phyloP scores from a whole-genome alignment of 2,888 invertebrate genomes.

The Amphimallon solstitiale region DNA sequence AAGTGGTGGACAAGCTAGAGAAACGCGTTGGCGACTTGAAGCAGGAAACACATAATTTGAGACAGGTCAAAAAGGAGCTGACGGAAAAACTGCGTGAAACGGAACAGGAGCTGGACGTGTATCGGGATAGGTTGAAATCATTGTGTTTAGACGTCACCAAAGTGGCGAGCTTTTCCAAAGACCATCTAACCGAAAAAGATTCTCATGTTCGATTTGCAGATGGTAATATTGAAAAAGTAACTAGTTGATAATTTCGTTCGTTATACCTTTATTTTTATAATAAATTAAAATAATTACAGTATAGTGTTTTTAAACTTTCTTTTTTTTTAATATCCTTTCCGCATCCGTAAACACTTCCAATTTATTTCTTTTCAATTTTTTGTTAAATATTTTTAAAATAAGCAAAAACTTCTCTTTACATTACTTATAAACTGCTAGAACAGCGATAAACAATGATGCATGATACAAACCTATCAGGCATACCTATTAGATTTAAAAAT shows the following conservation, averaged over 20 bases:
- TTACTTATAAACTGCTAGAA: too few species aligned
- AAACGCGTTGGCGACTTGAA: conserved; percentile 67
- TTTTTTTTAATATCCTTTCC: too few species aligned
- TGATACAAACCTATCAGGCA: too few species aligned
- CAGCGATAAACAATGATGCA: too few species aligned
- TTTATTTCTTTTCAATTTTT: too few species aligned
- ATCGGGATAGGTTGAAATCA: conserved; percentile 48
- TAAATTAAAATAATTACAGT: conserved; percentile 10
- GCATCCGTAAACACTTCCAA: too few species aligned
- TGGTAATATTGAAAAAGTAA: neutral
- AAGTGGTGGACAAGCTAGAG: conserved; percentile 72
- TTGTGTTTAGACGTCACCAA: conserved; percentile 43
- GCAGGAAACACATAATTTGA: conserved; percentile 67
- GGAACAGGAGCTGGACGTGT: conserved; percentile 48
- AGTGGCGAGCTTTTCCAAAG: conserved; percentile 34
- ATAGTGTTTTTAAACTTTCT: neutral
- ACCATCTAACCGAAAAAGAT: conserved; percentile 14
- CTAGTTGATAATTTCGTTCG: neutral
- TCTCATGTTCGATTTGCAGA: conserved; percentile 1
- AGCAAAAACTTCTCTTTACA: too few species aligned
- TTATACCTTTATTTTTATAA: conserved; percentile 1
- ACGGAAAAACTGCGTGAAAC: conserved; percentile 59
- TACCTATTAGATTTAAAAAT: too few species aligned
- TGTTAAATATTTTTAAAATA: too few species aligned
- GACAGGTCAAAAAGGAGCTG: conserved; percentile 61